Evolutionary conservation across 1,140 invertebrate genomes (phyloP).

Genomic region (Lepidurus apus): DNA sequence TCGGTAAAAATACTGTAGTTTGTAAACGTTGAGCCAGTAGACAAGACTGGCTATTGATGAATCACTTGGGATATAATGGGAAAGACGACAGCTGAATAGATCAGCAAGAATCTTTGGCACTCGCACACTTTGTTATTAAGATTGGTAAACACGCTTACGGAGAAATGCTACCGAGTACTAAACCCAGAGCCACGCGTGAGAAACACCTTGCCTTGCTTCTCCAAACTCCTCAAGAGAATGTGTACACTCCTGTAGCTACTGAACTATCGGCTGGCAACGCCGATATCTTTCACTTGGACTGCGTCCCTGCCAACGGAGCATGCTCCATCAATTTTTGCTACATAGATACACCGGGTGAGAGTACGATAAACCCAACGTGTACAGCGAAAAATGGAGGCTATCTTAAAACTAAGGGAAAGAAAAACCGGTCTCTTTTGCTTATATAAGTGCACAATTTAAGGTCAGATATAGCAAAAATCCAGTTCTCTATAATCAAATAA

Average conservation of each 20-base stretch:
- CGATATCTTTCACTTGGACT: constrained; percentile 6
- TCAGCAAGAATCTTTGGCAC: neutral
- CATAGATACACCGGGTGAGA: neutral
- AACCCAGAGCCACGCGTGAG: neutral
- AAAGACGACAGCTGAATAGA: no score
- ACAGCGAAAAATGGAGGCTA: neutral
- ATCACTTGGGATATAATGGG: no score
- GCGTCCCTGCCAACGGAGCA: neutral
- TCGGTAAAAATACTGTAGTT: no score
- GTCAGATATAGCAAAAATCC: neutral
- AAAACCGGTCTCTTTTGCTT: neutral
- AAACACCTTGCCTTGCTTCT: neutral
- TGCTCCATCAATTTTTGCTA: neutral
- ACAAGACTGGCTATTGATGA: no score
- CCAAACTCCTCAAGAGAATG: neutral
- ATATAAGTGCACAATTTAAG: neutral
- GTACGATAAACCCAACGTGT: neutral
- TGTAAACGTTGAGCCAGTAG: no score
- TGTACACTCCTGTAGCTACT: neutral
- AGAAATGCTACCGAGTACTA: neutral
- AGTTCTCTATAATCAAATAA: neutral
- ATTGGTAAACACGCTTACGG: neutral
- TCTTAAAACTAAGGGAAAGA: neutral
- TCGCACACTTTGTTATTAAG: neutral
- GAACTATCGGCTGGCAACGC: constrained; percentile 8